phyloP scores from a whole-genome alignment of 2,797 vertebrate species.

The Phrynocephalus forsythii region DNA sequence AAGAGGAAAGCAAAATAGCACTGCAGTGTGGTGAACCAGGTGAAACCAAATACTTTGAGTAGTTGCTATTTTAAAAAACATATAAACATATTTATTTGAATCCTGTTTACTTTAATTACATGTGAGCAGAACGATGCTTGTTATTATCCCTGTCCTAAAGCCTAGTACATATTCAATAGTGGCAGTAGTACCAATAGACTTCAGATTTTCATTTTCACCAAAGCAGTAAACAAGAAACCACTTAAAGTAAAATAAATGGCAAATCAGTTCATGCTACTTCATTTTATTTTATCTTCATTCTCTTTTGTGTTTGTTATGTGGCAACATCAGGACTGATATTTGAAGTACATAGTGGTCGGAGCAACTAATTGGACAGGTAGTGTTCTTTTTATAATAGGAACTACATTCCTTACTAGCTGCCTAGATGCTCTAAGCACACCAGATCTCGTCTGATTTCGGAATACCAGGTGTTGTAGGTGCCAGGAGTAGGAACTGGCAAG shows the following conservation, averaged over 20 bases:
- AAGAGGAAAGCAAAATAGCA: no score
- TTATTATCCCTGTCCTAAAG: background rate
- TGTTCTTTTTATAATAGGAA: no score
- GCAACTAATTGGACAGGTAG: background rate
- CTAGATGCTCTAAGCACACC: no score
- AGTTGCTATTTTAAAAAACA: no score
- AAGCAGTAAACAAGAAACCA: background rate
- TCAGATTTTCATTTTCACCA: background rate
- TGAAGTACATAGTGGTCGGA: background rate
- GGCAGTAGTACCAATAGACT: background rate
- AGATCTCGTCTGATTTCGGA: no score
- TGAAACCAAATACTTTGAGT: no score
- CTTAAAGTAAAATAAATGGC: background rate
- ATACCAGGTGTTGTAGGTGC: no score
- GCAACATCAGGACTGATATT: background rate
- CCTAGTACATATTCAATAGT: background rate
- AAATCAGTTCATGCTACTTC: background rate
- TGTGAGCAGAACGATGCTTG: background rate
- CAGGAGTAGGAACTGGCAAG: no score
- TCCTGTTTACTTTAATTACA: background rate
- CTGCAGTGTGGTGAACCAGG: no score
- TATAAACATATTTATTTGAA: background rate
- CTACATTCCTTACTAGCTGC: no score
- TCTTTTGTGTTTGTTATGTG: background rate
- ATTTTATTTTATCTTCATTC: slow-evolving; percentile 22